Conservation (phyloP, 1,140 invertebrate species). For the Physella acuta region DNA sequence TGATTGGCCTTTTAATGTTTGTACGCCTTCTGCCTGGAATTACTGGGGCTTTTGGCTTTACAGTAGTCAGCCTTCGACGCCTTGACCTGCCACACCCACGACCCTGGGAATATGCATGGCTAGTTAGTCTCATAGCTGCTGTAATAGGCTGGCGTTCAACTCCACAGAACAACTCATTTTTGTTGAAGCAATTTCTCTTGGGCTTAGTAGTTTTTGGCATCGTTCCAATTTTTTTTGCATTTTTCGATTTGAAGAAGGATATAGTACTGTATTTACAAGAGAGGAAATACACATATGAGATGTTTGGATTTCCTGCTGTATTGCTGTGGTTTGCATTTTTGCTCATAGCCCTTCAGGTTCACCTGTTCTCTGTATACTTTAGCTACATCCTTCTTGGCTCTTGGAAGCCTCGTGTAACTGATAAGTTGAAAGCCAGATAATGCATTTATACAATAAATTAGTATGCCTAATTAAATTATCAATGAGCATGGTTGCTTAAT, state of each 20-base stretch:
- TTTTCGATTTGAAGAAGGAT: slow-evolving; percentile 80
- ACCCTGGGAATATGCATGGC: slow-evolving; percentile 92
- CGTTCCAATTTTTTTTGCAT: slow-evolving; percentile 78
- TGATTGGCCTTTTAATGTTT: slow-evolving; percentile 40
- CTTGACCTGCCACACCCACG: slow-evolving; percentile 45
- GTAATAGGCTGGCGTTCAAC: slow-evolving; percentile 84
- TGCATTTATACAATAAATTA: too few species aligned
- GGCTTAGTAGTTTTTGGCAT: slow-evolving; percentile 78
- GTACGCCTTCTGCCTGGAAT: slow-evolving; percentile 41
- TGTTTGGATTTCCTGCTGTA: slow-evolving; percentile 79
- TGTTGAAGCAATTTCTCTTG: slow-evolving; percentile 80
- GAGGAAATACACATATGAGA: slow-evolving; percentile 65
- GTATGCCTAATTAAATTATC: too few species aligned
- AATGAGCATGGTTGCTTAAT: too few species aligned
- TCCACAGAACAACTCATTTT: slow-evolving; percentile 76
- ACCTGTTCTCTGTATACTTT: slow-evolving; percentile 87
- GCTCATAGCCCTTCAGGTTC: slow-evolving; percentile 83
- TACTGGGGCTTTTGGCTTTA: slow-evolving; percentile 37
- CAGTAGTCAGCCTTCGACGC: slow-evolving; percentile 33
- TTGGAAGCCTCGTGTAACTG: slow-evolving; percentile 68
- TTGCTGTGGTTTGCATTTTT: slow-evolving; percentile 93
- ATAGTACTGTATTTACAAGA: slow-evolving; percentile 77
- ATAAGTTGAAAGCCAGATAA: slow-evolving; percentile 30
- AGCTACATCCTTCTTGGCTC: slow-evolving; percentile 81
- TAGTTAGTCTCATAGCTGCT: slow-evolving; percentile 79